phyloP scores from a whole-genome alignment of 2,888 invertebrate genomes.

The Diarsia rubi region DNA sequence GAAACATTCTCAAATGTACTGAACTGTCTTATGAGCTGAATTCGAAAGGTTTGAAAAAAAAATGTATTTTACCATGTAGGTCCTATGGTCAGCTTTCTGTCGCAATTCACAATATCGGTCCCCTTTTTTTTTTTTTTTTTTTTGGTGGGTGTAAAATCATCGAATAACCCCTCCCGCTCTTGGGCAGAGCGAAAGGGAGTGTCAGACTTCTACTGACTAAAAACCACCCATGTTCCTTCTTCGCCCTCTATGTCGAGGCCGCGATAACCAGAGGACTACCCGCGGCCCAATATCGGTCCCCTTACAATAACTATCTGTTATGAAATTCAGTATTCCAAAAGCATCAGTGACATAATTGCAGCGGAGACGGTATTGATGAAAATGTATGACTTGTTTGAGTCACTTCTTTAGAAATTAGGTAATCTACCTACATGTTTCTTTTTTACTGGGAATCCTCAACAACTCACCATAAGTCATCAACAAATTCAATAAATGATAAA shows the following conservation, averaged over 20 bases:
- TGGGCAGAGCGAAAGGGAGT: no score
- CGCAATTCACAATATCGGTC: neutral
- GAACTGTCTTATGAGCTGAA: neutral
- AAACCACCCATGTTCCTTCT: no score
- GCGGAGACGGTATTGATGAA: neutral
- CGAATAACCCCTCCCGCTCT: no score
- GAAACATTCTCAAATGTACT: neutral
- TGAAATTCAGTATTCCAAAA: neutral
- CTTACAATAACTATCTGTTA: neutral
- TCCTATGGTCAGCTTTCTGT: neutral
- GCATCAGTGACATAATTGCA: conserved; percentile 1
- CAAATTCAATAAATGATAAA: conserved; percentile 1
- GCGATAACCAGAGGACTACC: no score
- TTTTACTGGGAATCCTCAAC: neutral
- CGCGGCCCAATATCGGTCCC: neutral
- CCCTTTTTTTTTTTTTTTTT: no score
- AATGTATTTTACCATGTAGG: neutral
- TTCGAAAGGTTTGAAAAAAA: neutral
- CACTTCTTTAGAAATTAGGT: conserved; percentile 9
- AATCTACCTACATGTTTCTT: neutral
- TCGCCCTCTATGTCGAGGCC: no score
- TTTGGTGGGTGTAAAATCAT: no score
- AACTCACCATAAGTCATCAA: neutral
- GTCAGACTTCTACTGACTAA: no score
- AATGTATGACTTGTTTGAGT: conserved; percentile 22